These are phyloP conservation scores for Hydrolagus affinis DNA, from an alignment of 2,113 vertebrate genomes.

Conservation along the genomic window DNA sequence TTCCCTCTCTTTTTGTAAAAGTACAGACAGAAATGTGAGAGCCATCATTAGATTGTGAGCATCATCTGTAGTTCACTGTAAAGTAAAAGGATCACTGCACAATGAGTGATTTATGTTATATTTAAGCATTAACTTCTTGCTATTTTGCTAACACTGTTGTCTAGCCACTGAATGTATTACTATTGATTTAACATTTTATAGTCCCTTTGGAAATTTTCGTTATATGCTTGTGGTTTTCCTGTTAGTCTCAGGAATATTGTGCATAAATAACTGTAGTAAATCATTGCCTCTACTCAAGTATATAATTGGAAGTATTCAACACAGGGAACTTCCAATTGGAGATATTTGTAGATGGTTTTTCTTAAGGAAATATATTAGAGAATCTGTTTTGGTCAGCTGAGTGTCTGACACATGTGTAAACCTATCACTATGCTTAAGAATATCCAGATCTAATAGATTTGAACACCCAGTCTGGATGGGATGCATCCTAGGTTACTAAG, in stretches of 20 bases:
- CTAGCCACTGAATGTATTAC: not conserved
- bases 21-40: not conserved
- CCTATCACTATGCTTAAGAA: too few species aligned
- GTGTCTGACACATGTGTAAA: too few species aligned
- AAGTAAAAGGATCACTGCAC: not conserved
- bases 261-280: not conserved
- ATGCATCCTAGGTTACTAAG: too few species aligned
- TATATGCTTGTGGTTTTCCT: not conserved
- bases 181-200: conserved; percentile 1
- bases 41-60: not conserved
- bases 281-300: not conserved
- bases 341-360: not conserved
- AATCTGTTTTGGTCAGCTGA: too few species aligned
- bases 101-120: conserved; percentile 4
- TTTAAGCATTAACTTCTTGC: not conserved
- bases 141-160: not conserved
- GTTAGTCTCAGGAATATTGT: not conserved
- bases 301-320: not conserved
- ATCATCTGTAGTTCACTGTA: not conserved
- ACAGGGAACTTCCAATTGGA: not conserved
- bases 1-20: conserved; percentile 22
- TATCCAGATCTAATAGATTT: too few species aligned
- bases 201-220: not conserved
- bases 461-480: too few species aligned
- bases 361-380: too few species aligned